These are phyloP conservation scores for Melanotaenia nigrans DNA, from an alignment of 2,797 vertebrate genomes.

Conservation along the genomic window DNA sequence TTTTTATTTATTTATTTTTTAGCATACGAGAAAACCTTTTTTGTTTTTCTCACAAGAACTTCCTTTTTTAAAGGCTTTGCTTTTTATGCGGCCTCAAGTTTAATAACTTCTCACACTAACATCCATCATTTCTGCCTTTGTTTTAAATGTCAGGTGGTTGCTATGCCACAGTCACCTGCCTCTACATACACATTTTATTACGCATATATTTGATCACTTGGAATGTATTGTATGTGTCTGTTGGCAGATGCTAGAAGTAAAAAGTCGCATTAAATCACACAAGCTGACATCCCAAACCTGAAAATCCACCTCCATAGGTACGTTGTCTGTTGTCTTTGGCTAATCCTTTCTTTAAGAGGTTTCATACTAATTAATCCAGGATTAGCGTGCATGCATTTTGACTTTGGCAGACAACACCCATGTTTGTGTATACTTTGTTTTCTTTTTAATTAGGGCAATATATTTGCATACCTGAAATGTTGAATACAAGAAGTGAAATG, in stretches of 20 bases:
- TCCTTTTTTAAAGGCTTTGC: not conserved
- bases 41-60: not conserved
- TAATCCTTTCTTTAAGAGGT: not conserved
- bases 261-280: not conserved
- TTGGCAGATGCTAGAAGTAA: not conserved
- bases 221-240: not conserved
- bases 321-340: not conserved
- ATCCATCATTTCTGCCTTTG: not conserved
- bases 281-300: conserved; percentile 13
- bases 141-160: not conserved
- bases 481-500: too few relatives aligned
- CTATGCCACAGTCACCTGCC: not conserved
- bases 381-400: not conserved
- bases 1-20: not conserved
- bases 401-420: not conserved
- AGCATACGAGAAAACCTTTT: too few relatives aligned
- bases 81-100: not conserved
- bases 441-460: not conserved
- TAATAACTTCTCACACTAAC: not conserved
- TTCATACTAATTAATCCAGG: not conserved
- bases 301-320: conserved; percentile 3
- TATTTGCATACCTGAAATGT: too few relatives aligned
- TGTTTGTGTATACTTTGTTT: conserved; percentile 1
- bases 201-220: not conserved
- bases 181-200: too few relatives aligned